Conservation (phyloP, 1,140 invertebrate species). For the Bombus sibiricus region DNA sequence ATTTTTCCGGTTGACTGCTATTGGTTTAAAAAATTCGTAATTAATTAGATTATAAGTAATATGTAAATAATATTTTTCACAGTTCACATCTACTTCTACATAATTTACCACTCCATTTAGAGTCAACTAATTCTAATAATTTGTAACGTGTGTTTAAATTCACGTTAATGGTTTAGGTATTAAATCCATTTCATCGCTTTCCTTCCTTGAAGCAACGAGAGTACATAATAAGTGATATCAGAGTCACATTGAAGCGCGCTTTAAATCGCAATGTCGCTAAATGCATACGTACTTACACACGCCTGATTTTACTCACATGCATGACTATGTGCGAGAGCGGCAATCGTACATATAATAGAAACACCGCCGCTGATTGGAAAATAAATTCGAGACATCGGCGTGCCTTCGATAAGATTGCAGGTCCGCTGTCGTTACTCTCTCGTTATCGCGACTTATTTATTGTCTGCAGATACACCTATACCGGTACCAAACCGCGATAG, state of each 20-base stretch:
- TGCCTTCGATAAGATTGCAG: constrained; percentile 64
- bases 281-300: background rate
- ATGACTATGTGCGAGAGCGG: background rate
- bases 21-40: too few relatives aligned
- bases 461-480: constrained; percentile 51
- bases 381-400: constrained; percentile 65
- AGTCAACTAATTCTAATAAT: too few relatives aligned
- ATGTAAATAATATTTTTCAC: too few relatives aligned
- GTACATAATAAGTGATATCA: background rate
- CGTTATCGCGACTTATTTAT: constrained; percentile 65
- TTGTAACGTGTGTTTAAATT: too few relatives aligned
- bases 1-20: too few relatives aligned
- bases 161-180: too few relatives aligned
- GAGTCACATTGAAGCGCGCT: background rate
- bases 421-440: constrained; percentile 49
- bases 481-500: constrained; percentile 30
- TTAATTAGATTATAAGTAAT: too few relatives aligned
- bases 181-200: too few relatives aligned
- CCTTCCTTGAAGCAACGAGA: background rate
- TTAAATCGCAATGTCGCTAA: constrained; percentile 3
- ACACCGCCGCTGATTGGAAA: constrained; percentile 58
- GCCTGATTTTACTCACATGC: background rate
- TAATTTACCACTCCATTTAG: too few relatives aligned
- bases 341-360: constrained; percentile 54
- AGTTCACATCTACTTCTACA: too few relatives aligned